These are phyloP conservation scores for Epirrhoe tristata DNA, from an alignment of 2,888 invertebrate genomes.

Conservation along the genomic window DNA sequence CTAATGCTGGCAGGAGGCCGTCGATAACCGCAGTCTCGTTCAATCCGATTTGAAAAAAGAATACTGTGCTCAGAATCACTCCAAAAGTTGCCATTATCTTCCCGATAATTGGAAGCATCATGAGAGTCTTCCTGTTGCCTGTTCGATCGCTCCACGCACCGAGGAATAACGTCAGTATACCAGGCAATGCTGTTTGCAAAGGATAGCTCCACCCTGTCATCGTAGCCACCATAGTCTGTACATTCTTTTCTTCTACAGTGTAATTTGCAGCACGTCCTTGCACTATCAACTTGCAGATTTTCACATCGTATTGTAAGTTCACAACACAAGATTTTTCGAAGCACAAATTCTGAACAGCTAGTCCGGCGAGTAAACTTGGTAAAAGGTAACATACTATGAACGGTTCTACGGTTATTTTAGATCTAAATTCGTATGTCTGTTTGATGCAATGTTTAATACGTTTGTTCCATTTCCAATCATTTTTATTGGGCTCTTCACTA, in stretches of 20 bases:
- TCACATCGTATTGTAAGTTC: conserved; percentile 81
- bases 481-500: conserved; percentile 62
- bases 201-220: conserved; percentile 86
- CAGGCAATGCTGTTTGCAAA: conserved; percentile 85
- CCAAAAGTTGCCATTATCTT: conserved; percentile 83
- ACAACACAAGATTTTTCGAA: conserved; percentile 86
- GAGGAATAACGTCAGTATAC: conserved; percentile 83
- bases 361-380: conserved; percentile 88
- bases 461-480: conserved; percentile 67
- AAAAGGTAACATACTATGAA: conserved; percentile 88
- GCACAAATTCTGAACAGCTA: conserved; percentile 84
- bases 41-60: conserved; percentile 82
- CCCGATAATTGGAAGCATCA: conserved; percentile 85
- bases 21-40: conserved; percentile 85
- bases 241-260: conserved; percentile 73
- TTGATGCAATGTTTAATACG: conserved; percentile 72
- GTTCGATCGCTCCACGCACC: conserved; percentile 88
- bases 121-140: conserved; percentile 85
- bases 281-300: conserved; percentile 82
- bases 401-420: conserved; percentile 87
- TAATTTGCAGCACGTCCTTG: conserved; percentile 72
- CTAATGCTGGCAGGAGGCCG: conserved; percentile 85
- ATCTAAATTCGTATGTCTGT: conserved; percentile 71
- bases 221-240: conserved; percentile 83
- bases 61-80: conserved; percentile 83